A percentile compares a stretch with the other conserved stretches of the same genome.
phyloP scores from a whole-genome alignment of 2,113 vertebrate genomes.

The Calypte anna region DNA sequence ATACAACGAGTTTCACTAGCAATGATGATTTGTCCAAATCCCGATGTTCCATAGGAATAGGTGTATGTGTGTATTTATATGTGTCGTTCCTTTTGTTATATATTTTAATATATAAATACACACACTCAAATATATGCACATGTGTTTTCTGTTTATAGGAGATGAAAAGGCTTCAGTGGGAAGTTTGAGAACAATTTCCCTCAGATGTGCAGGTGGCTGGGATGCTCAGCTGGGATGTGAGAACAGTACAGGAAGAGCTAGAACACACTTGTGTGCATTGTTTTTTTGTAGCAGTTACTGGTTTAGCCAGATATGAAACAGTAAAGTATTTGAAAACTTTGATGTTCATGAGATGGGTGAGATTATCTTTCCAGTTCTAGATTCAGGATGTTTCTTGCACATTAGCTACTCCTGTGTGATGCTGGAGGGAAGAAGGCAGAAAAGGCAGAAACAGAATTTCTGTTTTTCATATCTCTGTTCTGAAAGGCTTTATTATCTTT shows the following conservation, averaged over 20 bases:
- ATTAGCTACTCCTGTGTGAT: background rate
- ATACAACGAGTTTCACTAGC: background rate
- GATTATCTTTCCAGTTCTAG: background rate
- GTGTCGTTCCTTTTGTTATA: background rate
- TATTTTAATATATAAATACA: too few species aligned
- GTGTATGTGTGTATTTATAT: background rate
- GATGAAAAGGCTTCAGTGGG: background rate
- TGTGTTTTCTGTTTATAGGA: background rate
- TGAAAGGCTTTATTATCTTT: background rate
- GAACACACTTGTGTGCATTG: background rate
- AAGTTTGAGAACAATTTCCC: background rate
- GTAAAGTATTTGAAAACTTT: background rate
- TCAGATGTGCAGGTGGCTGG: background rate
- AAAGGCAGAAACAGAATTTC: background rate
- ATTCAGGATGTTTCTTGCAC: background rate
- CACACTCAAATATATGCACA: background rate
- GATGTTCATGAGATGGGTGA: background rate
- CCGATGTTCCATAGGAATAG: background rate
- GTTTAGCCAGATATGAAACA: background rate
- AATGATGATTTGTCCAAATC: background rate
- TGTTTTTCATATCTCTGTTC: background rate
- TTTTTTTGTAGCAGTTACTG: background rate
- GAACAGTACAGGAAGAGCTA: background rate
- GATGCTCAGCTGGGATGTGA: background rate
- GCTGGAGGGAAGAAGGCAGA: slow-evolving; percentile 3